Base-by-base conservation (phyloP, 1,140 invertebrate species). In the Bombus fervidus region DNA sequence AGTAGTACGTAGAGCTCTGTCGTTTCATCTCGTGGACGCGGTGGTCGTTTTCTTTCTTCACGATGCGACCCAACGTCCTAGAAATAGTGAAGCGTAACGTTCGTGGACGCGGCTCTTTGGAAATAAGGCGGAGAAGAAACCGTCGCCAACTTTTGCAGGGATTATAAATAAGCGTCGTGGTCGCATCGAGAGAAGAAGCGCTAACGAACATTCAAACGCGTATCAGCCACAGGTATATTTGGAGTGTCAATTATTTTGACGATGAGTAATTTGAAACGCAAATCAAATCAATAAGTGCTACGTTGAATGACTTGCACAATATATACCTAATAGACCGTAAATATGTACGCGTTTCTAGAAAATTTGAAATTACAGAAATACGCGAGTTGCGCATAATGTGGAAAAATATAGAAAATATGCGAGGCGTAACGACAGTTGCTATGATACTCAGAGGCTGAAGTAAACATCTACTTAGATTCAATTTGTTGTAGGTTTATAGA, bases 101-200 rank as follows among this genome's bases (percentile, higher is more conserved):
- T 80, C 28, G 47, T 85, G 43, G 59, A 59, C 34, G 47, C 59
- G 43, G 53, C 57, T 73, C 34, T 78, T 39, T 31, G 43, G 72
- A 81, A 72, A 81, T n/a, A 47, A 78, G 66, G n/a, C 57, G 53
- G 53, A 71, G 53, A 64, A 73, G 66, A 59, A 47, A 71, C 9
- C 28, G 78, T 37, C n/a, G 82, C 79, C 84, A 86, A 86, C 43
- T 79, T 81, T 81, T 47, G 78, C 57, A 43, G 8, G 4, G 79
- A 86, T 81, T 86, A 86, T 86, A 81, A 86, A 86, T 86, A 86
- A 37, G 59, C 62, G 41, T 2, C 71, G 59, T 41, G 28, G 41
- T 47, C 39, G 12, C 31, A 5, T 57, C 47, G 28, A n/a, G 10
- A 18, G n/a, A 47, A n/a, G 31, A 25, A 66, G 22, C 41, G 15